Conservation (phyloP, 2,797 vertebrate species). For the Emydoidea blandingii region DNA sequence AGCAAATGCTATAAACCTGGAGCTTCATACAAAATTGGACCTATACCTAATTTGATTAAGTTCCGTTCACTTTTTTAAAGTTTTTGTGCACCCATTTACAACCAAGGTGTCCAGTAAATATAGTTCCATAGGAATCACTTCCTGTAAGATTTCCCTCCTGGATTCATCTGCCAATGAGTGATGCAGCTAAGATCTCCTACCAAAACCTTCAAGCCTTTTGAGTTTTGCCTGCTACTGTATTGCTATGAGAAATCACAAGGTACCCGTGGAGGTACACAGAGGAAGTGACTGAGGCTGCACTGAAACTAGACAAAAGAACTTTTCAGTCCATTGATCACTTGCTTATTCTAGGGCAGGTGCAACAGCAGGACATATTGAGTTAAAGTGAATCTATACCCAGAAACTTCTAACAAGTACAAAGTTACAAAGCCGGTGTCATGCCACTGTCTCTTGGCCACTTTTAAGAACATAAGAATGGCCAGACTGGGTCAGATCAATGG, state of each 20-base stretch:
- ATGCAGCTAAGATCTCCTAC: neutral
- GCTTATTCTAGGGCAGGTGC: neutral
- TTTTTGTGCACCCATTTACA: rapidly evolving
- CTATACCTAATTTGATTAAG: neutral
- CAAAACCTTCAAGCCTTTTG: neutral
- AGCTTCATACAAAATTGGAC: neutral
- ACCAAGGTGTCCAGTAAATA: neutral
- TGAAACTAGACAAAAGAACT: neutral
- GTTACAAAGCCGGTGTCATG: neutral
- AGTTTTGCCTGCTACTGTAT: neutral
- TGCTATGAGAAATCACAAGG: neutral
- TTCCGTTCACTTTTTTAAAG: rapidly evolving
- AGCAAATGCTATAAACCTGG: neutral
- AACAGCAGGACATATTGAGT: neutral
- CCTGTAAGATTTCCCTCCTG: neutral
- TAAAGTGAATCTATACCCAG: neutral
- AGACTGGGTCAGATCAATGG: too few relatives aligned
- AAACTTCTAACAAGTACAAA: neutral
- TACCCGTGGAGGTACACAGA: neutral
- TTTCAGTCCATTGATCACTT: neutral
- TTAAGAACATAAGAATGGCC: too few relatives aligned
- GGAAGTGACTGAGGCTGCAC: rapidly evolving
- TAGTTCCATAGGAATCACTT: neutral
- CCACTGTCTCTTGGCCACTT: neutral
- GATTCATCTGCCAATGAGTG: neutral